phyloP scores from a whole-genome alignment of 2,888 invertebrate species.

The Portevinia maculata region DNA sequence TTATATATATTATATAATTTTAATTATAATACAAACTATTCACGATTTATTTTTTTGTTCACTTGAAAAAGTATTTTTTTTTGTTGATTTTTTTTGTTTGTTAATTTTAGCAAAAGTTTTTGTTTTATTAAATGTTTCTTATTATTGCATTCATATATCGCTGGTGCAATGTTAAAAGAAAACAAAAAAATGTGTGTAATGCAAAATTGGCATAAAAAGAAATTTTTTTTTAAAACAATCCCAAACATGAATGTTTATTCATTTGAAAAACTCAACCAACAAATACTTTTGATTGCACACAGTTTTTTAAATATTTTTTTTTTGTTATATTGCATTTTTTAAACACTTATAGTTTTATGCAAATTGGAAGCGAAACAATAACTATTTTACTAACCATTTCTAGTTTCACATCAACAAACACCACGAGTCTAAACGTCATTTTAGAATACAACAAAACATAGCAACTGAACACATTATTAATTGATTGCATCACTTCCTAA shows the following conservation, averaged over 20 bases:
- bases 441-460: slow-evolving; percentile 24
- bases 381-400: background rate
- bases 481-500: slow-evolving; percentile 23
- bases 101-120: slow-evolving; percentile 44
- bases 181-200: slow-evolving; percentile 9
- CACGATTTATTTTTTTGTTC: slow-evolving; percentile 75
- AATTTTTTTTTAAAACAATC: slow-evolving; percentile 18
- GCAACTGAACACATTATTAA: slow-evolving; percentile 40
- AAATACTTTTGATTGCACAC: slow-evolving; percentile 45
- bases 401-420: slow-evolving; percentile 35
- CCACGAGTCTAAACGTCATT: slow-evolving; percentile 1
- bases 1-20: slow-evolving; percentile 78
- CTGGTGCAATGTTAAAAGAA: slow-evolving; percentile 50
- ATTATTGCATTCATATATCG: slow-evolving; percentile 40
- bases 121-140: slow-evolving; percentile 35
- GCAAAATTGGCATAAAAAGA: background rate
- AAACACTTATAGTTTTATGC: slow-evolving; percentile 51
- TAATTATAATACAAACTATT: slow-evolving; percentile 75
- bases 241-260: slow-evolving; percentile 23
- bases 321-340: slow-evolving; percentile 1
- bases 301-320: background rate
- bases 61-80: slow-evolving; percentile 58
- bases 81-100: slow-evolving; percentile 27
- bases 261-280: slow-evolving; percentile 26
- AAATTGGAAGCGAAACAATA: slow-evolving; percentile 52